Evolutionary conservation across 2,888 invertebrate species (phyloP), one percentile per base, ranked within the genome.

Genomic region (Zhengitettix transpicula): DNA sequence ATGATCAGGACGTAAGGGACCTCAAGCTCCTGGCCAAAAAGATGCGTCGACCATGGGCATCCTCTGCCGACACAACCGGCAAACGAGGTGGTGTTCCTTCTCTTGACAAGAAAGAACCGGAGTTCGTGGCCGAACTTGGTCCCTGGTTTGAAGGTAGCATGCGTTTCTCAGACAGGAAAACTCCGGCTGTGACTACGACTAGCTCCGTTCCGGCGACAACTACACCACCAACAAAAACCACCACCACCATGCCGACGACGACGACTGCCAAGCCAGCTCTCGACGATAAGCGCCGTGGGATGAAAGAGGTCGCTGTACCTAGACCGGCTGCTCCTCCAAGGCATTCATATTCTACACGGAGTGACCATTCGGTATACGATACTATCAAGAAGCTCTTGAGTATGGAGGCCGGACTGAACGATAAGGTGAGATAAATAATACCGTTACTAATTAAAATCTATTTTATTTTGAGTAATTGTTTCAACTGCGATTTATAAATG

Each of bases 1-100:
- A 83, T 65, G 84, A 85, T 66, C 81, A 83, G 70, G 82, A 83
- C 61, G 84, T 82, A 1, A 74, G 78, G 61, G 82, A 84, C 67
- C 69, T 84, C 58, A 83, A 83, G 69, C 80, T 81, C 57, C 69
- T 84, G 62, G 79, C 81, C 1, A 77, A 76, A 47, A 77, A 79
- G 40, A 55, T 28, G 14, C 28, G 42, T 40, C 40, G 54, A 52
- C 16, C 17, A 9, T 53, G 53, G 53, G 11, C 15, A 12, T 28
- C 17, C 16, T 16, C 53, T 12, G 53, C 16, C 53, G 53, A 53
- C 17, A 8, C 16, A 16, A 12, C 53, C 9, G 51, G 16, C 1
- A 16, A 51, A 51, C 16, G 16, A 9, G 9, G 51, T 14, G 15
- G 16, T 15, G 51, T 3, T 10, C 51, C 15, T 10, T 28, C 10